Evolutionary conservation across 92 coral and sea anemone genomes (phyloP).

Genomic region (Palythoa heliodiscus): DNA sequence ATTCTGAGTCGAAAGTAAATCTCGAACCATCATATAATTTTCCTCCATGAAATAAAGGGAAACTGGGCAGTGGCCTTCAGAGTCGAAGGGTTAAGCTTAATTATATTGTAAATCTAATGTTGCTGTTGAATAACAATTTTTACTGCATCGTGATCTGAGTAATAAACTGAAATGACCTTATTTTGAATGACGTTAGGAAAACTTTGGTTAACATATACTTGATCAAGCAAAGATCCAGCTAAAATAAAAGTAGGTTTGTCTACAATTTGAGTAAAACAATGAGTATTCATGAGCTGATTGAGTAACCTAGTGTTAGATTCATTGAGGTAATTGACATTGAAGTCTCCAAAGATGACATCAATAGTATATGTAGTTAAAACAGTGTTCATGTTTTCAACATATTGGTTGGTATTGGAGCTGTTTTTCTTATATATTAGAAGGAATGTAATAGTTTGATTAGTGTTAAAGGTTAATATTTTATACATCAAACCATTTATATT

Average conservation of each 20-base stretch:
- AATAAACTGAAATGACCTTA: no score
- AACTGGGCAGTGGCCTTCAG: no score
- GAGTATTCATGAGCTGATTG: not conserved
- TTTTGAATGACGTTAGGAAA: not conserved
- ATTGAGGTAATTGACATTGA: slow-evolving; percentile 26
- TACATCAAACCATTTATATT: slow-evolving; percentile 35
- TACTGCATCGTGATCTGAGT: no score
- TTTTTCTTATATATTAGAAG: slow-evolving; percentile 32
- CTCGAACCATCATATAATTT: no score
- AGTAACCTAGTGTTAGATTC: not conserved
- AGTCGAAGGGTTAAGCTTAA: no score
- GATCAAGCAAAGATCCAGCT: slow-evolving; percentile 50
- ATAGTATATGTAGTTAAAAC: slow-evolving; percentile 7
- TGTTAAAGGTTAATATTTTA: slow-evolving; percentile 1
- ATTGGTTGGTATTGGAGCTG: slow-evolving; percentile 27
- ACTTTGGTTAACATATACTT: not conserved
- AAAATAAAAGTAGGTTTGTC: slow-evolving; percentile 50
- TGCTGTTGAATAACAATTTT: no score
- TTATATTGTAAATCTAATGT: no score
- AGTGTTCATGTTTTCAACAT: slow-evolving; percentile 24
- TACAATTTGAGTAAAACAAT: slow-evolving; percentile 40
- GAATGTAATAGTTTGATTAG: slow-evolving; percentile 1
- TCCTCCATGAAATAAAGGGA: no score
- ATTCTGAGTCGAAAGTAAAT: no score
- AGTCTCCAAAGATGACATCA: slow-evolving; percentile 31